These are phyloP conservation scores for Tipula confusa DNA, from an alignment of 2,888 invertebrate species.

Conservation along the genomic window DNA sequence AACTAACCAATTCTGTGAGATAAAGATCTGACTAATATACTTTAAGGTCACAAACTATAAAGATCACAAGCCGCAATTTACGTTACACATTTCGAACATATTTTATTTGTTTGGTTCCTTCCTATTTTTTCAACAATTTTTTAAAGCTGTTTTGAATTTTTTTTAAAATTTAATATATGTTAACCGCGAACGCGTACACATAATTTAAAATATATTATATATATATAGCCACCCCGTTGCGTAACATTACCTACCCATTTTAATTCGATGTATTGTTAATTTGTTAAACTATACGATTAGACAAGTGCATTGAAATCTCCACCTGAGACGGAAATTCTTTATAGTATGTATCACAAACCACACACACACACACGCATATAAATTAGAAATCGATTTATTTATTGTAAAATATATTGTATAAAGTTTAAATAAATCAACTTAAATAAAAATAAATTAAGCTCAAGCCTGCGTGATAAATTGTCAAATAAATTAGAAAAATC, in stretches of 20 bases:
- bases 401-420: too few relatives aligned
- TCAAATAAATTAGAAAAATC: constrained; percentile 20
- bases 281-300: neutral
- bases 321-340: neutral
- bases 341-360: neutral
- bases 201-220: neutral
- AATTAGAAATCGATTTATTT: constrained; percentile 25
- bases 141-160: neutral
- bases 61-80: too few relatives aligned
- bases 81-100: neutral
- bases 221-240: neutral
- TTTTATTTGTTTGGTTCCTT: neutral
- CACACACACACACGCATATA: neutral
- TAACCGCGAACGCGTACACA: neutral
- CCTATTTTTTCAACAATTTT: neutral
- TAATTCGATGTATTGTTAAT: neutral
- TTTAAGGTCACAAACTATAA: too few relatives aligned
- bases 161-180: too few relatives aligned
- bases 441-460: constrained; percentile 28
- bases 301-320: neutral
- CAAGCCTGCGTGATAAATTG: constrained; percentile 30
- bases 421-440: neutral
- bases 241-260: constrained; percentile 3
- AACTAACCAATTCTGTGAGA: too few relatives aligned
- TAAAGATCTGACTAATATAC: too few relatives aligned